Evolutionary conservation across 2,113 vertebrate genomes (phyloP), one percentile per base, ranked within the genome.

Genomic region (Pelobates fuscus): DNA sequence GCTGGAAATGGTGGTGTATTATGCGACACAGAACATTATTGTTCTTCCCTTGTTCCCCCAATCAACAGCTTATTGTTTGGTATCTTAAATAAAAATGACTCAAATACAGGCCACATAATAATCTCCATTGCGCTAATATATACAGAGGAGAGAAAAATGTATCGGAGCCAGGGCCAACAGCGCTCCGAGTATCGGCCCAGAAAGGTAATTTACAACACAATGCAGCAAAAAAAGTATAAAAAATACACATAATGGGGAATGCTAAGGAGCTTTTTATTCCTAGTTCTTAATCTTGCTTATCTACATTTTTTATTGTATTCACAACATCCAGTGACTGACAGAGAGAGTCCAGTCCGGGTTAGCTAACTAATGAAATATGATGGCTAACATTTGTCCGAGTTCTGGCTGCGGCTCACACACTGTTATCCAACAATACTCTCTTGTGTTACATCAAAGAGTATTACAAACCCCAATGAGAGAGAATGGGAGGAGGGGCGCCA

Each of bases 41-140:
- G 97, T 99, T 95, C 94, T 88, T 91, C 92, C 95, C 93, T 95
- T 96, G 94, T 96, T 96, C 94, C 94, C 93, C 96, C 97, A 99
- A 98, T 99, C 97, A 99, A 98, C 95, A 96, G 96, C 92, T 94
- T 95, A 99, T 99, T 99, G 97, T 99, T 95, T 98, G 94, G 91
- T 93, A 95, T 97, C 95, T 98, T 98, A 96, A 98, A 98, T 98
- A 96, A 98, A 97, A 98, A 98, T 96, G 95, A 99, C 96, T 99
- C 94, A 95, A 98, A 98, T 95, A 93, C 94, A 90, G 92, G 92
- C 94, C 90, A 92, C 89, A 95, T 98, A 99, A 98, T 99, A 94
- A 99, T 98, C 95, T 94, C 91, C 93, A 95, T 97, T 96, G 94
- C 95, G 91, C 92, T 95, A 89, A 92, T 87, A 94, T 93, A 94